These are phyloP conservation scores for Neria commutata DNA, from an alignment of 2,888 invertebrate species.

Conservation along the genomic window DNA sequence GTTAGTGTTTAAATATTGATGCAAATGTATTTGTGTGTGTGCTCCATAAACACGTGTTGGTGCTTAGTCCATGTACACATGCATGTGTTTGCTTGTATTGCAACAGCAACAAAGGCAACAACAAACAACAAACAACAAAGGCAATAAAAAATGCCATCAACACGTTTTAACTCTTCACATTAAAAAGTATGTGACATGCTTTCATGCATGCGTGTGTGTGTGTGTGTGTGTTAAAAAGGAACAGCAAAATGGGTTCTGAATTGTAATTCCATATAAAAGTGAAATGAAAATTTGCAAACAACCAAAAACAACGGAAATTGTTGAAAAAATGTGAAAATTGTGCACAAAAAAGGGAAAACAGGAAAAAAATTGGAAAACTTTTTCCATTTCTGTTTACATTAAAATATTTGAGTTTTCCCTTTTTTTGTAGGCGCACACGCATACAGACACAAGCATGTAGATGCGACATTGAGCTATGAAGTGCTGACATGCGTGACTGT, in stretches of 20 bases:
- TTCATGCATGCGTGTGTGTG: too few species aligned
- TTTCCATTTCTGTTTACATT: slow-evolving; percentile 27
- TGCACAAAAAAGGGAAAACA: background rate
- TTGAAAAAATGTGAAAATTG: slow-evolving; percentile 3
- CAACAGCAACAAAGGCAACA: background rate
- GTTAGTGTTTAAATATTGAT: too few species aligned
- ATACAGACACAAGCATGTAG: background rate
- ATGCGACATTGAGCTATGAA: background rate
- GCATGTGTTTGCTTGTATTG: background rate
- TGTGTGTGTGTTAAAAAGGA: too few species aligned
- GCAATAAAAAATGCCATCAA: background rate
- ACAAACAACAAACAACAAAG: background rate
- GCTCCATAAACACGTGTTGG: too few species aligned
- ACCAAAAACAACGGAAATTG: background rate
- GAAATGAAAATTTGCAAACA: slow-evolving; percentile 15
- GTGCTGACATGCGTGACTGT: background rate
- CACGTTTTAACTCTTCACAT: background rate
- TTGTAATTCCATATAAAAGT: slow-evolving; percentile 8
- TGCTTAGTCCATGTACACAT: too few species aligned
- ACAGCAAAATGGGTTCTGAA: background rate
- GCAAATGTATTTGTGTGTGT: background rate
- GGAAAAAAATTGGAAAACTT: slow-evolving; percentile 21
- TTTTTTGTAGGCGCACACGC: background rate
- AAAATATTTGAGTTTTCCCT: slow-evolving; percentile 6
- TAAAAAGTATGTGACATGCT: background rate